Percentiles rank a stretch among this genome's conserved stretches.
phyloP scores from a whole-genome alignment of 2,888 invertebrate species.

The Elmis aenea region DNA sequence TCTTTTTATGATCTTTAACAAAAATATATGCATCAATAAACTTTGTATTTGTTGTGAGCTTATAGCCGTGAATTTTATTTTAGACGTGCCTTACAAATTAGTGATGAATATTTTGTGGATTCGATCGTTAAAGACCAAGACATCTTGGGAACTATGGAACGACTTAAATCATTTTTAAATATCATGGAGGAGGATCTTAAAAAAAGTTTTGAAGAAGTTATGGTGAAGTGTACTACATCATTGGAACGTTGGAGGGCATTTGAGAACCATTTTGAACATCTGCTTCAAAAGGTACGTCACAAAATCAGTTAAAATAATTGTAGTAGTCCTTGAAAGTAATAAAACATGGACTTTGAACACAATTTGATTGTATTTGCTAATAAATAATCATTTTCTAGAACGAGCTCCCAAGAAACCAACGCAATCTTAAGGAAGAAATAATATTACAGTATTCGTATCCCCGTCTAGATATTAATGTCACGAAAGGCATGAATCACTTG shows the following conservation, averaged over 20 bases:
- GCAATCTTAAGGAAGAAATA: conserved; percentile 74
- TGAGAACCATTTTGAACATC: conserved; percentile 49
- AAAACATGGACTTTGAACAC: neutral
- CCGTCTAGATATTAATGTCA: conserved; percentile 91
- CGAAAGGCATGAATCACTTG: conserved; percentile 93
- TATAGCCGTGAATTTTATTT: too few species aligned
- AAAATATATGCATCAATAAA: too few species aligned
- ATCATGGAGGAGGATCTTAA: conserved; percentile 62
- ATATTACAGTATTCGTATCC: conserved; percentile 91
- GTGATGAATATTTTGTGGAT: conserved; percentile 71
- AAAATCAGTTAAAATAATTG: conserved; percentile 3
- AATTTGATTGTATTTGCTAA: neutral
- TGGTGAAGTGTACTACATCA: conserved; percentile 50
- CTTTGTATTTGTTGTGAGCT: too few species aligned
- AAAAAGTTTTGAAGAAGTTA: conserved; percentile 32
- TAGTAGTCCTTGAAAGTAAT: conserved; percentile 1
- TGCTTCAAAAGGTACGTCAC: conserved; percentile 52
- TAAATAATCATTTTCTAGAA: conserved; percentile 46
- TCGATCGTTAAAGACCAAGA: conserved; percentile 79
- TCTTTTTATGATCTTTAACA: too few species aligned
- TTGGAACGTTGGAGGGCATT: conserved; percentile 66
- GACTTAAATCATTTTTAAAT: conserved; percentile 63
- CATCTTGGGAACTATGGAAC: conserved; percentile 68
- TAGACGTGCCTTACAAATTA: conserved; percentile 69
- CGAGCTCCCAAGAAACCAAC: conserved; percentile 41